phyloP scores from a whole-genome alignment of 2,113 vertebrate species.

The Phycodurus eques region DNA sequence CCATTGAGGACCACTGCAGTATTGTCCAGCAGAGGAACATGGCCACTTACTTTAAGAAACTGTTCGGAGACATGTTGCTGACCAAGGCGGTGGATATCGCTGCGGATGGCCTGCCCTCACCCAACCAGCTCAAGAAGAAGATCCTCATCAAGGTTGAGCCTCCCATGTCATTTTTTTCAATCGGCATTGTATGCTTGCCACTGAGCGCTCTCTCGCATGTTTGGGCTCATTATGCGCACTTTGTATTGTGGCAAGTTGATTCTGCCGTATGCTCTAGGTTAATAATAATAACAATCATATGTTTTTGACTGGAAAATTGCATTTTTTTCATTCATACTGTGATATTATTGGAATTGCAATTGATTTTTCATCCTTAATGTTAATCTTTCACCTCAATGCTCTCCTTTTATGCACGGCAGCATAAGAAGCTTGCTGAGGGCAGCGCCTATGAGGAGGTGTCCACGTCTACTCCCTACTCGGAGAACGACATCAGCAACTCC shows the following conservation, averaged over 20 bases:
- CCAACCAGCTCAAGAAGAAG: slow-evolving; percentile 94
- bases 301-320: background rate
- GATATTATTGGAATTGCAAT: background rate
- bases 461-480: slow-evolving; percentile 86
- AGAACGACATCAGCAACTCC: slow-evolving; percentile 99
- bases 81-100: slow-evolving; percentile 94
- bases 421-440: slow-evolving; percentile 98
- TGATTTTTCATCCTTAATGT: background rate
- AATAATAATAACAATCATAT: background rate
- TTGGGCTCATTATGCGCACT: background rate
- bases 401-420: slow-evolving; percentile 65
- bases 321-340: background rate
- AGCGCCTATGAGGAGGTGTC: slow-evolving; percentile 95
- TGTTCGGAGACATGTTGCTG: slow-evolving; percentile 93
- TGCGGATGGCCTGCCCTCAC: slow-evolving; percentile 91
- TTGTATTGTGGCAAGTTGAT: background rate
- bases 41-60: slow-evolving; percentile 91
- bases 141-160: slow-evolving; percentile 92
- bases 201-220: background rate
- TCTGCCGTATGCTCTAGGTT: background rate
- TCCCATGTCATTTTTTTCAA: background rate
- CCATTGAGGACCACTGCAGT: slow-evolving; percentile 98
- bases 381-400: background rate
- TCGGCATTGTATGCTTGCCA: background rate
- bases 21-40: slow-evolving; percentile 98